A percentile compares a stretch with the other conserved stretches of the same genome.
These are phyloP conservation scores for Seira ritae DNA, from an alignment of 2,888 invertebrate species.

Conservation along the genomic window DNA sequence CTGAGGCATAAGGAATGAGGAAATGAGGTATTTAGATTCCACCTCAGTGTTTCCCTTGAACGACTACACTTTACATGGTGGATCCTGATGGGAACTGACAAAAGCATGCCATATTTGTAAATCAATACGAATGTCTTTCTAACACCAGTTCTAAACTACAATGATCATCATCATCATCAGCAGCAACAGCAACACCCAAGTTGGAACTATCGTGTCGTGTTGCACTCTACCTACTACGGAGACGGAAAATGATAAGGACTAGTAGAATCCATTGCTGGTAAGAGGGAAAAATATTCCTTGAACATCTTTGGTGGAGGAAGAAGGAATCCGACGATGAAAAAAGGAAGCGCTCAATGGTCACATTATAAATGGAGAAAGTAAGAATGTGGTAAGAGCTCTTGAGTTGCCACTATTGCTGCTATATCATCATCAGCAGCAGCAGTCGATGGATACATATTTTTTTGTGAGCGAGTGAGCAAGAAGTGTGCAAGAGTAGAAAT, in stretches of 20 bases:
- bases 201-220: background rate
- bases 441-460: slow-evolving; percentile 42
- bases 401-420: slow-evolving; percentile 11
- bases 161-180: slow-evolving; percentile 15
- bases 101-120: slow-evolving; percentile 62
- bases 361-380: slow-evolving; percentile 25
- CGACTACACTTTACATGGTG: slow-evolving; percentile 7
- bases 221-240: background rate
- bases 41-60: slow-evolving; percentile 56
- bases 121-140: slow-evolving; percentile 55
- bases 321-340: slow-evolving; percentile 48
- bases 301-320: slow-evolving; percentile 7
- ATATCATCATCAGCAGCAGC: background rate
- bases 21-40: slow-evolving; percentile 65
- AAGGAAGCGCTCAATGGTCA: slow-evolving; percentile 56
- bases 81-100: slow-evolving; percentile 59
- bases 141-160: slow-evolving; percentile 31
- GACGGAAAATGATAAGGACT: background rate
- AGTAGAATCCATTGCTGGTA: background rate
- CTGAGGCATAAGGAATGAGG: slow-evolving; percentile 47
- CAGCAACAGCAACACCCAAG: slow-evolving; percentile 24
- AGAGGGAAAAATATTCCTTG: slow-evolving; percentile 15
- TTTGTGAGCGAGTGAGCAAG: slow-evolving; percentile 26
- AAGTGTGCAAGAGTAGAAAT: slow-evolving; percentile 22
- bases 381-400: slow-evolving; percentile 41